Conservation (phyloP, 2,888 invertebrate genomes). For the Folsomia candida region DNA sequence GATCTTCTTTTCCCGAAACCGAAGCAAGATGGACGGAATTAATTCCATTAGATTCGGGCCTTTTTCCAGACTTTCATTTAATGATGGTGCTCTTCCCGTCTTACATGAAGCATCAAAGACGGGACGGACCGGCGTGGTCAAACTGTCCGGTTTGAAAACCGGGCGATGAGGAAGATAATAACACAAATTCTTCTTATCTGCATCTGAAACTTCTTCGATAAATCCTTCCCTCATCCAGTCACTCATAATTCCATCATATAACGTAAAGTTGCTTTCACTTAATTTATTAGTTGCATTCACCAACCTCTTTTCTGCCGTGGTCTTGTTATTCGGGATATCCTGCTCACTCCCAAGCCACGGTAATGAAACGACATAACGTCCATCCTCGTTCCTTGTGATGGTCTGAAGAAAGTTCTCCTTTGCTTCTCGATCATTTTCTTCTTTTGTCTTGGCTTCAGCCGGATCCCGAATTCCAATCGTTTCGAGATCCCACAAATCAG, state of each 20-base stretch:
- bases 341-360: slow-evolving; percentile 53
- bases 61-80: slow-evolving; percentile 46
- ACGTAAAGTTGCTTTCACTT: background rate
- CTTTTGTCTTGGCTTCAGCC: background rate
- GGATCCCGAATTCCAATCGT: slow-evolving; percentile 1
- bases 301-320: slow-evolving; percentile 18
- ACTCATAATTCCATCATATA: slow-evolving; percentile 15
- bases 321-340: slow-evolving; percentile 33
- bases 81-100: slow-evolving; percentile 14
- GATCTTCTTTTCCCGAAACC: slow-evolving; percentile 9
- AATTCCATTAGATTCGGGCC: slow-evolving; percentile 42
- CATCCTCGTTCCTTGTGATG: background rate
- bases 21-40: slow-evolving; percentile 24
- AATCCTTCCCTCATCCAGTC: slow-evolving; percentile 38
- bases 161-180: slow-evolving; percentile 38
- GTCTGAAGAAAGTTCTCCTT: background rate
- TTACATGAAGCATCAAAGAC: slow-evolving; percentile 22
- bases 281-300: slow-evolving; percentile 6
- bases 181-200: slow-evolving; percentile 24
- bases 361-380: slow-evolving; percentile 25
- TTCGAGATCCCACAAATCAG: slow-evolving; percentile 5
- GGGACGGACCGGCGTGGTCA: too few relatives aligned
- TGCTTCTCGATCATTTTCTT: background rate
- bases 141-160: too few relatives aligned
- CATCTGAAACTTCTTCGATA: slow-evolving; percentile 47